Base-by-base conservation (phyloP, 2,113 vertebrate species). In the Calidris pugnax region DNA sequence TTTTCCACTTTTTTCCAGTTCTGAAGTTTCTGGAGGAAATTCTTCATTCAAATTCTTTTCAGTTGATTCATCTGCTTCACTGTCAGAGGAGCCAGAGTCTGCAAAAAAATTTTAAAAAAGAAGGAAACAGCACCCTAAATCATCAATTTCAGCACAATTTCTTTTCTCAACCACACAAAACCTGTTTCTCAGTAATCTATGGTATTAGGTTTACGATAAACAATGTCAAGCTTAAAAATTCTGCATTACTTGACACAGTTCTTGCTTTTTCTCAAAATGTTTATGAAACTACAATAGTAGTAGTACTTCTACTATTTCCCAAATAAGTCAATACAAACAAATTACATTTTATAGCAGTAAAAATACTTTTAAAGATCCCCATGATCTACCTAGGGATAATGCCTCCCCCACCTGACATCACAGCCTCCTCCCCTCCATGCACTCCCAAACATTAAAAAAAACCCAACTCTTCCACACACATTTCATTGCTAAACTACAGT, bases 81-180 rank as follows among this genome's bases (percentile, higher is more conserved):
- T 98, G 33, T 99, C 98, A 47, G 98, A 99, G 7, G 99, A 98
- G 75, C 96, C 97, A 45, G 98, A 98, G 80, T 98, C 98, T 98
- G 92, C 20, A 97, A 95, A 95, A 89, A 9, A 6, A 37, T 35
- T 43, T 11, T 28, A 39, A 59, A 96, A n/a, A 35, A 57, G 37
- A 95, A 93, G 56, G 43, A 87, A 85, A 81, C 3, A 30, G 24
- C 72, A 75, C 33, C 48, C 16, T 84, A 69, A 93, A 41, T 95
- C 80, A 94, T 73, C 66, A 71, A 74, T 69, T 39, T 64, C 48
- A 71, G 48, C 28, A 92, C 1, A 15, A 39, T 55, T 93, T 68
- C 12, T 59, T 50, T 87, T 47, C 57, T 51, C 53, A 90, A n/a
- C 39, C 45, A 69, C 53, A 77, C 12, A 53, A 75, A 63, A 21